phyloP scores from a whole-genome alignment of 1,140 invertebrate genomes.

The Drosophila lacteicornis region DNA sequence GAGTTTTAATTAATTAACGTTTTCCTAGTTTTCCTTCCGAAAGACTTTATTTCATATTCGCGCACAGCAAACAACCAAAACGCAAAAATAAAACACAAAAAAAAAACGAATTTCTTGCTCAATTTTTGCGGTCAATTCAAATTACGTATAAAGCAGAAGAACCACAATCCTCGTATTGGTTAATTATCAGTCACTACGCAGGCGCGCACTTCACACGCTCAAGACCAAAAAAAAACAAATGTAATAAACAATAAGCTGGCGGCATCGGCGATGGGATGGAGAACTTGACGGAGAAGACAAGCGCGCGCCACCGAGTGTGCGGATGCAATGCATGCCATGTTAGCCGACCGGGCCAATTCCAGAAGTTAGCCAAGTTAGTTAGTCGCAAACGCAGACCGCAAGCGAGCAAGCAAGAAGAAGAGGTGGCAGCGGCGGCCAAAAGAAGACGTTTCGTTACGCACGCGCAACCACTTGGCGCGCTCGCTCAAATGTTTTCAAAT shows the following conservation, averaged over 20 bases:
- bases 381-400: constrained; percentile 56
- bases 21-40: not conserved
- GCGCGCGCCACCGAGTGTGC: constrained; percentile 75
- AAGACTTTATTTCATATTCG: not conserved
- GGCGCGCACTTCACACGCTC: constrained; percentile 66
- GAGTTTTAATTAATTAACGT: not conserved
- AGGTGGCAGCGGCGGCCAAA: constrained; percentile 14
- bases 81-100: constrained; percentile 11
- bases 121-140: constrained; percentile 38
- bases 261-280: constrained; percentile 12
- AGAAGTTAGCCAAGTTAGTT: constrained; percentile 60
- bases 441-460: constrained; percentile 30
- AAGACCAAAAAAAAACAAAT: constrained; percentile 13
- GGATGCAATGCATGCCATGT: constrained; percentile 66
- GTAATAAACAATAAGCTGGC: constrained; percentile 13
- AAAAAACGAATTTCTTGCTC: constrained; percentile 23
- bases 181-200: constrained; percentile 47
- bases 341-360: constrained; percentile 47
- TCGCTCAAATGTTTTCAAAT: not conserved
- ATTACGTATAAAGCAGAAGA: constrained; percentile 38
- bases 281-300: constrained; percentile 51
- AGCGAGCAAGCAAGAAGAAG: constrained; percentile 26
- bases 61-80: not conserved
- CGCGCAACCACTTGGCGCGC: constrained; percentile 26
- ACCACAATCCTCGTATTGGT: constrained; percentile 66